Conservation (phyloP, 2,797 vertebrate genomes). For the Furcifer pardalis region DNA sequence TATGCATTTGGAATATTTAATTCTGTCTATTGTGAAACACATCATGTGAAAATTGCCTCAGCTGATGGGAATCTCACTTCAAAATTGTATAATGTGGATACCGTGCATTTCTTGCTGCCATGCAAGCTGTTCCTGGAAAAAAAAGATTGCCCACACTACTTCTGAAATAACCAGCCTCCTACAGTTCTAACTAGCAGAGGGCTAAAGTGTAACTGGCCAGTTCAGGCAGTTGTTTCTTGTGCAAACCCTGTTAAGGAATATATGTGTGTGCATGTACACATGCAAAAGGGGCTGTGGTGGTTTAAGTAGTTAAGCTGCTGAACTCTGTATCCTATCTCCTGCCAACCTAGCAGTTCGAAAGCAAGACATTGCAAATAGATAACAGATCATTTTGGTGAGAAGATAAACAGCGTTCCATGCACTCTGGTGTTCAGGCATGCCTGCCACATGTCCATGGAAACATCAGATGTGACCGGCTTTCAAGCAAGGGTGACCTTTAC, state of each 20-base stretch:
- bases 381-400: too few species aligned
- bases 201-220: background rate
- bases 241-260: background rate
- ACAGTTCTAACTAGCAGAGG: too few species aligned
- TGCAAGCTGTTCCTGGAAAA: background rate
- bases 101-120: background rate
- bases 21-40: constrained; percentile 34
- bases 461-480: too few species aligned
- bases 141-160: background rate
- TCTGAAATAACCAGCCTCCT: background rate
- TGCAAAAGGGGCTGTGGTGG: too few species aligned
- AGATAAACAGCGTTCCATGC: too few species aligned
- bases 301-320: too few species aligned
- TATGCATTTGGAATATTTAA: constrained; percentile 34
- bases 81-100: background rate
- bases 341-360: too few species aligned
- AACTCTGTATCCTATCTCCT: too few species aligned
- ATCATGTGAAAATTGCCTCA: constrained; percentile 35
- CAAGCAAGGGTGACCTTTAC: too few species aligned
- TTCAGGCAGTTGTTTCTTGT: background rate
- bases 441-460: too few species aligned
- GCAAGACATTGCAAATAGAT: too few species aligned
- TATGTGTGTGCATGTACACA: background rate
- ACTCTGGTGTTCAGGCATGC: too few species aligned
- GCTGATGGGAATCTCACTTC: constrained; percentile 17